phyloP scores from a whole-genome alignment of 2,888 invertebrate genomes.

The Dryobota labecula region DNA sequence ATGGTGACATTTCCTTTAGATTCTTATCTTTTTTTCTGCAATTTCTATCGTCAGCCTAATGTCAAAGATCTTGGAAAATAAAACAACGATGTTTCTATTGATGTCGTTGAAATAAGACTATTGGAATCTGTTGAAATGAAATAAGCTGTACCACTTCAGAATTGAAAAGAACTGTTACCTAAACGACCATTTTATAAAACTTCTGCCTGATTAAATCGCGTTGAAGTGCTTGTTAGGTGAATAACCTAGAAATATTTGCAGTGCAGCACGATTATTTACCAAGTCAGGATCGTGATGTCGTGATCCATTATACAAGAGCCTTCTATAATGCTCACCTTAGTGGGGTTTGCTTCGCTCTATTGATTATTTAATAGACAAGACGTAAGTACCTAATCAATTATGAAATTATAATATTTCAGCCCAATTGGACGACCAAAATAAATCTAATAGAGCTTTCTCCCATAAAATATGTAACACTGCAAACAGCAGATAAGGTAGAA shows the following conservation, averaged over 20 bases:
- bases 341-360: constrained; percentile 15
- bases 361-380: constrained; percentile 14
- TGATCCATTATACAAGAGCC: constrained; percentile 70
- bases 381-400: constrained; percentile 4
- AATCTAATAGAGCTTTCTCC: background rate
- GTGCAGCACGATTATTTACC: constrained; percentile 62
- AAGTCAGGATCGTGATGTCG: constrained; percentile 76
- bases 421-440: background rate
- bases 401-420: background rate
- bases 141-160: background rate
- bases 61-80: constrained; percentile 13
- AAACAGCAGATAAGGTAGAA: no score
- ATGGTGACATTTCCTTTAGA: constrained; percentile 56
- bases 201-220: constrained; percentile 43
- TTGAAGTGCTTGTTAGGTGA: constrained; percentile 68
- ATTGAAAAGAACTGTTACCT: constrained; percentile 21
- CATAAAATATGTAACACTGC: no score
- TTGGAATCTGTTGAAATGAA: background rate
- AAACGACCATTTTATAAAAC: constrained; percentile 10
- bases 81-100: constrained; percentile 11
- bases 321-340: constrained; percentile 41
- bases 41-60: constrained; percentile 20
- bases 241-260: constrained; percentile 68
- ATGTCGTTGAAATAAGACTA: constrained; percentile 7
- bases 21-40: constrained; percentile 33